Percentiles rank a stretch among this genome's conserved stretches.
Evolutionary conservation across 2,888 invertebrate species (phyloP).

Genomic region (Celastrina argiolus): DNA sequence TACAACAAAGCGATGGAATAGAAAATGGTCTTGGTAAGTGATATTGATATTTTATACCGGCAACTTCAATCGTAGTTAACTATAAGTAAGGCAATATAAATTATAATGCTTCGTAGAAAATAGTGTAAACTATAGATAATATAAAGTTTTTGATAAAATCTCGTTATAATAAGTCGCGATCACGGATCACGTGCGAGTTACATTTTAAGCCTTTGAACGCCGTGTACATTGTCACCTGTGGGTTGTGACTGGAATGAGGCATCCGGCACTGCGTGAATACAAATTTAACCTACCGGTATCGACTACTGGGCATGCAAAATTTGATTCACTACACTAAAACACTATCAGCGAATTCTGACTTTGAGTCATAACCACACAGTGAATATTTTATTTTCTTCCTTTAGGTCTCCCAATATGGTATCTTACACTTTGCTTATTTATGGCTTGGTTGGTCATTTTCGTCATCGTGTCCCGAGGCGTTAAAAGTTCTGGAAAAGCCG

Average conservation of each 20-base stretch:
- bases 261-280: no score
- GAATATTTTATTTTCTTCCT: conserved; percentile 10
- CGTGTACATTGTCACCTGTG: no score
- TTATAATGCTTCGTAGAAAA: no score
- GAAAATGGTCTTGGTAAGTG: conserved; percentile 41
- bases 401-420: conserved; percentile 81
- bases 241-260: no score
- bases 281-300: no score
- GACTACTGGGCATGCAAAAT: no score
- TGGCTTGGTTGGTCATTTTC: conserved; percentile 84
- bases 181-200: no score
- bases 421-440: conserved; percentile 80
- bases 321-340: not conserved
- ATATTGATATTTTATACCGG: not conserved
- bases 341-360: not conserved
- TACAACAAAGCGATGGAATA: conserved; percentile 40
- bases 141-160: no score
- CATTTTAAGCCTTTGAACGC: not conserved
- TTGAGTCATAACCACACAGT: not conserved
- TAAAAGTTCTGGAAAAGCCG: conserved; percentile 87
- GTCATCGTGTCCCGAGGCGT: conserved; percentile 84
- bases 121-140: no score
- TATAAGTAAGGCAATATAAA: not conserved
- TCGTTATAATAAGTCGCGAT: no score
- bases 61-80: not conserved